Percentiles rank a stretch among this genome's conserved stretches.
phyloP scores from a whole-genome alignment of 2,797 vertebrate species.

The Tinamus major region DNA sequence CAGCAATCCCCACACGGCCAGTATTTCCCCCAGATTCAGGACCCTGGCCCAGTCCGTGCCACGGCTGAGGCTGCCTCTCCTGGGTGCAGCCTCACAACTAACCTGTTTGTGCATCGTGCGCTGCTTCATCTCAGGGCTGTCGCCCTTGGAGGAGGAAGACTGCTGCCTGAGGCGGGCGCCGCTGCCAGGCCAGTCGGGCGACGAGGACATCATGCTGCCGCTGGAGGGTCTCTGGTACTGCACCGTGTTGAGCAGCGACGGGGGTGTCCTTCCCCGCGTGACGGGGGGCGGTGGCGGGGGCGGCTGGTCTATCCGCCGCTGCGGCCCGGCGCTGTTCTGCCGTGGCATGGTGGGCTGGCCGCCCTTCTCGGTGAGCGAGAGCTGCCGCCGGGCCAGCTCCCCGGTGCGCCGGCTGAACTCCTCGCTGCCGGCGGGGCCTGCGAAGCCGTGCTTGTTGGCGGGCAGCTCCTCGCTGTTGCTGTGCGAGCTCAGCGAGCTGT shows the following conservation, averaged over 20 bases:
- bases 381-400: constrained; percentile 91
- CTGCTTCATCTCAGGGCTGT: constrained; percentile 96
- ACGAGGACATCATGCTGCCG: constrained; percentile 91
- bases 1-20: background rate
- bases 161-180: constrained; percentile 92
- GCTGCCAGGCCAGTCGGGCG: constrained; percentile 92
- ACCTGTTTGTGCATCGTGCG: constrained; percentile 94
- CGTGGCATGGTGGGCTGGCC: constrained; percentile 88
- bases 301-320: constrained; percentile 94
- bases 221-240: constrained; percentile 92
- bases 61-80: fast-evolving
- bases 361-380: constrained; percentile 90
- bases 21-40: fast-evolving
- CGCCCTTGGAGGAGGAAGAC: constrained; percentile 94
- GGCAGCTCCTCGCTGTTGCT: constrained; percentile 95
- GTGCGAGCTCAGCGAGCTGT: constrained; percentile 97
- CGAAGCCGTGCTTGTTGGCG: constrained; percentile 83
- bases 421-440: constrained; percentile 82
- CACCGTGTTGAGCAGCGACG: constrained; percentile 87
- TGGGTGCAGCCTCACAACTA: background rate
- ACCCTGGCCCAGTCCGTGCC: background rate
- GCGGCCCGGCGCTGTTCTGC: constrained; percentile 94
- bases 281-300: constrained; percentile 87
- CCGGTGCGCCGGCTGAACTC: constrained; percentile 90
- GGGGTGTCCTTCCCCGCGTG: constrained; percentile 90